Evolutionary conservation across 1,140 invertebrate genomes (phyloP).

Genomic region (Drosophila tsacasi): DNA sequence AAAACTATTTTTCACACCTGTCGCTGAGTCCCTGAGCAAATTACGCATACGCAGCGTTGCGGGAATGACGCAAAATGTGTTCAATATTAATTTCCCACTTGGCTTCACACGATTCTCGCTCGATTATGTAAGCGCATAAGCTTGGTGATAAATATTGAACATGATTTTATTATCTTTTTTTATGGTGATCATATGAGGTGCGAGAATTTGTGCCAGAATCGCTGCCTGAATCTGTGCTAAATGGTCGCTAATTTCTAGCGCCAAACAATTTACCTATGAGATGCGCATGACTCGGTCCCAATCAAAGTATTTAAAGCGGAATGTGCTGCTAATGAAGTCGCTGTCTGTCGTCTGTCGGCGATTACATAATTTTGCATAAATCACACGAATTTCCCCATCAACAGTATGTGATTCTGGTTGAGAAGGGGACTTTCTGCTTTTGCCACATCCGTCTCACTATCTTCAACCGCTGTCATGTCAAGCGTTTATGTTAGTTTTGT

Average conservation of each 20-base stretch:
- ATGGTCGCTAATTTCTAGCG: constrained; percentile 37
- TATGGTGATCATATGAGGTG: constrained; percentile 51
- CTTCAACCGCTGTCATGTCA: constrained; percentile 44
- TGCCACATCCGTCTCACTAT: constrained; percentile 51
- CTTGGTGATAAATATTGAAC: constrained; percentile 20
- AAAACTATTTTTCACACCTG: constrained; percentile 30
- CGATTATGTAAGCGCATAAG: constrained; percentile 34
- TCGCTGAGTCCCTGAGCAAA: constrained; percentile 22
- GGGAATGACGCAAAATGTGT: constrained; percentile 12
- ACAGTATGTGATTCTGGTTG: constrained; percentile 19
- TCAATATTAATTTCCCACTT: constrained; percentile 33
- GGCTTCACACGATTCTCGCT: constrained; percentile 12
- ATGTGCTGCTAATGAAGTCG: constrained; percentile 21
- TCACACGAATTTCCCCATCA: constrained; percentile 34
- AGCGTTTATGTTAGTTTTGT: constrained; percentile 44
- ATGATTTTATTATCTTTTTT: constrained; percentile 10
- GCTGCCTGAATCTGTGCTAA: constrained; percentile 23
- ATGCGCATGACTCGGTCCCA: constrained; percentile 21
- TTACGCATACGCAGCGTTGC: constrained; percentile 49
- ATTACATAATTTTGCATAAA: constrained; percentile 64
- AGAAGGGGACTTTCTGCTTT: constrained; percentile 20
- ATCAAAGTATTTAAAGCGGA: constrained; percentile 47
- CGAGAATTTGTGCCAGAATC: constrained; percentile 11
- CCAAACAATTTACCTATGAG: constrained; percentile 15
- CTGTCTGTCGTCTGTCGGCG: constrained; percentile 6